A percentile compares a stretch with the other conserved stretches of the same genome.
Evolutionary conservation across 2,888 invertebrate species (phyloP).

Genomic region (Dexiosoma caninum): DNA sequence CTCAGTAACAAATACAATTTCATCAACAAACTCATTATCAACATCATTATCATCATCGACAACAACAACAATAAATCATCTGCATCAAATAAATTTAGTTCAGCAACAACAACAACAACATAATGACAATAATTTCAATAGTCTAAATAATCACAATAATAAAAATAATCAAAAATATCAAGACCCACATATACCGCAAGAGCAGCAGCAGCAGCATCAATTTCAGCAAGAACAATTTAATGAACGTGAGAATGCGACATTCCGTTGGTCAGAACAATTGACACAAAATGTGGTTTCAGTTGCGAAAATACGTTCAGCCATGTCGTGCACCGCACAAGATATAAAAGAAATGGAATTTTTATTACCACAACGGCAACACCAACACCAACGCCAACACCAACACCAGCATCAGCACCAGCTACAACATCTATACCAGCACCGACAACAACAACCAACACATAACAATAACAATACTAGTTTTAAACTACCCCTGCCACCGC

Average conservation of each 20-base stretch:
- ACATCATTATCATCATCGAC: slow-evolving; percentile 1
- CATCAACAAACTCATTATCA: slow-evolving; percentile 11
- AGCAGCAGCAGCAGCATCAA: slow-evolving; percentile 11
- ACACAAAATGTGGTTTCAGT: slow-evolving; percentile 70
- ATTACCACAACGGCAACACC: slow-evolving; percentile 68
- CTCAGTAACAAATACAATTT: slow-evolving; percentile 25
- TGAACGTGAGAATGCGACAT: slow-evolving; percentile 48
- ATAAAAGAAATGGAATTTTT: slow-evolving; percentile 77
- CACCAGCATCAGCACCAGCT: slow-evolving; percentile 68
- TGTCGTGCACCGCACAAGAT: slow-evolving; percentile 71
- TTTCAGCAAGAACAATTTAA: slow-evolving; percentile 34
- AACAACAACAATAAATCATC: slow-evolving; percentile 50
- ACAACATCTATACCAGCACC: slow-evolving; percentile 38
- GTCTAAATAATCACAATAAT: slow-evolving; percentile 44
- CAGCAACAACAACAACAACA: too few relatives aligned
- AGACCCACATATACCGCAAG: background rate
- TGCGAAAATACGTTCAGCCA: slow-evolving; percentile 72
- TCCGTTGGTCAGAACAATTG: slow-evolving; percentile 73
- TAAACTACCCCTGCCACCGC: slow-evolving; percentile 23
- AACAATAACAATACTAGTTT: slow-evolving; percentile 27
- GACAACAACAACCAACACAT: slow-evolving; percentile 24
- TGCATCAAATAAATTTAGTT: slow-evolving; percentile 50
- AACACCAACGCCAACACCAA: slow-evolving; percentile 58
- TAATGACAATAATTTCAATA: slow-evolving; percentile 20
- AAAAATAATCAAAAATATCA: slow-evolving; percentile 31